Base-by-base conservation (phyloP, 2,113 vertebrate genomes). In the Oenanthe melanoleuca region DNA sequence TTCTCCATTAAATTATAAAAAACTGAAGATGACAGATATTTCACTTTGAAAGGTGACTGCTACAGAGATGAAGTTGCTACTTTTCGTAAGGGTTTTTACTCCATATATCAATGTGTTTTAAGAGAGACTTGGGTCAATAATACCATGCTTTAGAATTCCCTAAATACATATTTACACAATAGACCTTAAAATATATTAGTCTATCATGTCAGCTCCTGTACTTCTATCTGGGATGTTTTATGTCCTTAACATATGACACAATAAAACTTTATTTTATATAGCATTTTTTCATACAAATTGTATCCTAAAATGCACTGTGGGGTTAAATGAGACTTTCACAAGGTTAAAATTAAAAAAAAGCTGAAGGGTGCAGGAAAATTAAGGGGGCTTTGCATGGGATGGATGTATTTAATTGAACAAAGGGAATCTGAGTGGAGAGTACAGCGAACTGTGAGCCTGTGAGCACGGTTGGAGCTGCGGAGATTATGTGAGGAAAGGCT, bases 151-250 rank as follows among this genome's bases (percentile, higher is more conserved):
- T 96, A 96, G 97, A 97, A 97, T 97, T 98, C 97, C 97, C 97
- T 97, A 96, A 97, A 97, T 97, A 96, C 96, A 96, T 97, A 97
- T 97, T 97, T 97, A 93, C 94, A 97, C 96, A 96, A 95, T 96
- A 97, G 97, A 96, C 94, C 94, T 97, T 97, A 97, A 98, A 98
- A 97, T 97, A 97, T 93, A 96, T 95, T 93, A 80, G 94, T 94
- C 96, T 94, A 72, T 97, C 97, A 88, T 95, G 97, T 95, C 95
- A 97, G 63, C 89, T 87, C 90, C 65, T 78, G 69, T 94, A 96
- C 72, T 97, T 96, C 93, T 93, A 40, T 95, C 92, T 55, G 78
- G 91, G 82, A 84, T 91, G 72, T 91, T 97, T 98, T 97, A 95
- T 96, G 97, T 95, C 94, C 95, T 96, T 95, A 96, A 96, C 97